phyloP scores from a whole-genome alignment of 2,888 invertebrate genomes.

The Tenthredo distinguenda region DNA sequence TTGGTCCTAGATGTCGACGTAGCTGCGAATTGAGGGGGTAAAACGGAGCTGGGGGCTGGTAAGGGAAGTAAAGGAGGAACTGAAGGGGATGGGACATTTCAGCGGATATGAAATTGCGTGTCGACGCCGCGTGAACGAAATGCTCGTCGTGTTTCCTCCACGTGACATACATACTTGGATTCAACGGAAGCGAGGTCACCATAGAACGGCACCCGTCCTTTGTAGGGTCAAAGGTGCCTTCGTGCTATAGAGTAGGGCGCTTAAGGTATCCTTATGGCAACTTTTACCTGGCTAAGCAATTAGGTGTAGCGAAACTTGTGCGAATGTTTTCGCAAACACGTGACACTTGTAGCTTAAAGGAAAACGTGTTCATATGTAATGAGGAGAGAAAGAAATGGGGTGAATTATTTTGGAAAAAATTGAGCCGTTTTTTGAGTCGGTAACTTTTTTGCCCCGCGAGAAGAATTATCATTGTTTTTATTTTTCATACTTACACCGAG shows the following conservation, averaged over 20 bases:
- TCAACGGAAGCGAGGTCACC: constrained; percentile 49
- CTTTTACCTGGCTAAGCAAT: constrained; percentile 7
- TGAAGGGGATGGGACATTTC: constrained; percentile 46
- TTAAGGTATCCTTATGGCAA: background rate
- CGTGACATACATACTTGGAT: constrained; percentile 65
- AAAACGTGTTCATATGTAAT: background rate
- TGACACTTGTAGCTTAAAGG: background rate
- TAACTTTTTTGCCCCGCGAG: background rate
- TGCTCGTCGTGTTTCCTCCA: constrained; percentile 64
- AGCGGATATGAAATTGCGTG: constrained; percentile 68
- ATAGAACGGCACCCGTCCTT: background rate
- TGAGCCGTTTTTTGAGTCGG: background rate
- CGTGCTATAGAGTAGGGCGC: background rate
- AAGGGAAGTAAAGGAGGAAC: constrained; percentile 1
- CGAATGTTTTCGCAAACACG: background rate
- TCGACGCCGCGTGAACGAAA: constrained; percentile 67
- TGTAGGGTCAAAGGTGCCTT: constrained; percentile 33
- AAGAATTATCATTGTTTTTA: background rate
- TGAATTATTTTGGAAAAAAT: background rate
- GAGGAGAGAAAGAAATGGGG: background rate
- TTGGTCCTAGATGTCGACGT: constrained; percentile 36
- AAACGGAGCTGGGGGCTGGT: background rate
- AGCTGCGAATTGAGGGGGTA: background rate
- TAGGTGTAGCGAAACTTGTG: background rate
- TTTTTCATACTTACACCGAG: background rate